Conservation (phyloP, 2,113 vertebrate genomes). For the Channa maculata region DNA sequence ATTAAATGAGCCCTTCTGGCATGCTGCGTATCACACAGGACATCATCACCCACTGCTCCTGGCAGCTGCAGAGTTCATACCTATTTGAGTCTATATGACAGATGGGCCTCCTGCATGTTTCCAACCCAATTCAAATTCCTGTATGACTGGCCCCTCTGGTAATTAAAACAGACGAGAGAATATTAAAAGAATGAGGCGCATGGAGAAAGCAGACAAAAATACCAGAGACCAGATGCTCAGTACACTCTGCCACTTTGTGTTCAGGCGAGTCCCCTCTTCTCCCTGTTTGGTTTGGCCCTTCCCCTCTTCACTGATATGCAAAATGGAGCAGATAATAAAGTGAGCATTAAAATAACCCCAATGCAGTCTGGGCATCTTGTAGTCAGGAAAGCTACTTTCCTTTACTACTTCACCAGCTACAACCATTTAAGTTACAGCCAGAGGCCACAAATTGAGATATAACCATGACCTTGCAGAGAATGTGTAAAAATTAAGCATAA, state of each 20-base stretch:
- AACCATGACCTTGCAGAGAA: no score
- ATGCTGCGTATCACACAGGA: slow-evolving; percentile 1
- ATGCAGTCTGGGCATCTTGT: slow-evolving; percentile 8
- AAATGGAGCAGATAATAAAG: slow-evolving; percentile 58
- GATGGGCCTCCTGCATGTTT: slow-evolving; percentile 70
- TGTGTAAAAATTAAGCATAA: no score
- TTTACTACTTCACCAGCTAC: no score
- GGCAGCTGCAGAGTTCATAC: slow-evolving; percentile 31
- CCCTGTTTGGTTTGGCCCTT: slow-evolving; percentile 3
- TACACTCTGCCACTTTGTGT: slow-evolving; percentile 17
- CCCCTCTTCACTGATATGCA: slow-evolving; percentile 17
- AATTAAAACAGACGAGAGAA: slow-evolving; percentile 72
- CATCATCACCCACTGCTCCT: slow-evolving; percentile 25
- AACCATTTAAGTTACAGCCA: no score
- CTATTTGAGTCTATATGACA: slow-evolving; percentile 55
- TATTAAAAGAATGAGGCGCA: slow-evolving; percentile 58
- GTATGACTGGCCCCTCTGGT: slow-evolving; percentile 55
- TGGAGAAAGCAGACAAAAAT: slow-evolving; percentile 56
- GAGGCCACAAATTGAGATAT: no score
- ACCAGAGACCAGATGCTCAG: slow-evolving; percentile 65
- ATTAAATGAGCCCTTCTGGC: slow-evolving; percentile 32
- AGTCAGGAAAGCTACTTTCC: no score
- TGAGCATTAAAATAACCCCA: slow-evolving; percentile 12
- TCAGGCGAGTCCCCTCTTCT: slow-evolving; percentile 9
- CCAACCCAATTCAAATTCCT: slow-evolving; percentile 54